phyloP scores from a whole-genome alignment of 2,888 invertebrate species.

The Folsomia candida region DNA sequence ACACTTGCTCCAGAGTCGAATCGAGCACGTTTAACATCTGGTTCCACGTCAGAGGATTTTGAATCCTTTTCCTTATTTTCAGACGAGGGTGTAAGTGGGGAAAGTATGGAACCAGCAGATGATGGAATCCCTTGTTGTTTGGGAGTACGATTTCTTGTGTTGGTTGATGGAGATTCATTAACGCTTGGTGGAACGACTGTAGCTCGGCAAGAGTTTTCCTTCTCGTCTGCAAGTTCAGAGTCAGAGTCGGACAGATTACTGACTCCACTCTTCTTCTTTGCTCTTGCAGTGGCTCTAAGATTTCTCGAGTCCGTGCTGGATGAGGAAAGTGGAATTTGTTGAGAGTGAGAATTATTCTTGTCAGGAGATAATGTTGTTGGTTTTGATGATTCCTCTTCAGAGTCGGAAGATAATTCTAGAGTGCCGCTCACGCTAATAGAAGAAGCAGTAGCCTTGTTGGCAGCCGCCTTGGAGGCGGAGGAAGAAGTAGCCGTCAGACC shows the following conservation, averaged over 20 bases:
- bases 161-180: slow-evolving; percentile 23
- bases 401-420: slow-evolving; percentile 44
- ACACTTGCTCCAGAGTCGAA: slow-evolving; percentile 33
- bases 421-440: slow-evolving; percentile 16
- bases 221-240: slow-evolving; percentile 44
- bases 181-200: slow-evolving; percentile 16
- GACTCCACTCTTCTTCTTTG: slow-evolving; percentile 51
- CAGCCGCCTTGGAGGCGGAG: no score
- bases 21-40: slow-evolving; percentile 47
- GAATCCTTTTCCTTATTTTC: slow-evolving; percentile 42
- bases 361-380: background rate
- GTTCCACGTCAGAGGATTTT: slow-evolving; percentile 35
- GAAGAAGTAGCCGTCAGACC: slow-evolving; percentile 19
- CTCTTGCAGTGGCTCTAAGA: slow-evolving; percentile 57
- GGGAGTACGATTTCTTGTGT: background rate
- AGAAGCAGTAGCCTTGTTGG: slow-evolving; percentile 13
- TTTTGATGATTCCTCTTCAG: slow-evolving; percentile 27
- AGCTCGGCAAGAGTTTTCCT: slow-evolving; percentile 43
- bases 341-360: slow-evolving; percentile 12
- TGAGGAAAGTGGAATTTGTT: no score
- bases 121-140: background rate
- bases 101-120: slow-evolving; percentile 32
- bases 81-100: slow-evolving; percentile 42
- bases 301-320: slow-evolving; percentile 17
- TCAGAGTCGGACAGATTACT: slow-evolving; percentile 47